phyloP scores from a whole-genome alignment of 2,888 invertebrate genomes.

The Stenurella melanura region DNA sequence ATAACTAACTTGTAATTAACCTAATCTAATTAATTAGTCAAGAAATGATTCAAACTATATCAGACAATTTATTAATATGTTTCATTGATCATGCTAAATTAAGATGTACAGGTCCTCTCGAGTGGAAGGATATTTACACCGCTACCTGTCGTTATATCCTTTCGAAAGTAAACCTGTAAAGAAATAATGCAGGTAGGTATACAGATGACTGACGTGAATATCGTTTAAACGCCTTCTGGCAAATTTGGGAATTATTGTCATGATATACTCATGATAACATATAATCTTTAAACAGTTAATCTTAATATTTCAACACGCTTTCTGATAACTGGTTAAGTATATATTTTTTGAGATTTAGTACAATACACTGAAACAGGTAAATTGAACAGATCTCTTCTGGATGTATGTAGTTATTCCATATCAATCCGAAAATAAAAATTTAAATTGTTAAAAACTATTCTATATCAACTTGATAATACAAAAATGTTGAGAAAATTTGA shows the following conservation, averaged over 20 bases:
- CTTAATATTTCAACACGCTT: too few relatives aligned
- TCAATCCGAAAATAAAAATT: too few relatives aligned
- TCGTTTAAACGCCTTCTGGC: neutral
- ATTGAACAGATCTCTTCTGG: too few relatives aligned
- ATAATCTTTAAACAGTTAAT: neutral
- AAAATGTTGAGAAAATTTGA: too few relatives aligned
- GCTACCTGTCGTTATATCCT: slow-evolving; percentile 1
- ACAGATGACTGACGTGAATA: neutral
- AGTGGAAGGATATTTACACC: neutral
- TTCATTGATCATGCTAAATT: slow-evolving; percentile 8
- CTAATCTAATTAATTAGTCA: slow-evolving; percentile 18
- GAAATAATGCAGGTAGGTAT: neutral
- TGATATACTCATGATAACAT: neutral
- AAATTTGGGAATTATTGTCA: slow-evolving; percentile 1
- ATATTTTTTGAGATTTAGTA: too few relatives aligned
- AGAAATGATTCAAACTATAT: slow-evolving; percentile 1
- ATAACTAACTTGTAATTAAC: neutral
- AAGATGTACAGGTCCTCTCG: neutral
- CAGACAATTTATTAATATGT: slow-evolving; percentile 1
- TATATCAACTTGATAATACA: too few relatives aligned
- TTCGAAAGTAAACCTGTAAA: neutral
- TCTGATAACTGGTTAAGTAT: too few relatives aligned
- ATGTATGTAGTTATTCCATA: too few relatives aligned
- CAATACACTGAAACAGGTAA: too few relatives aligned
- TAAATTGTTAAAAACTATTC: too few relatives aligned